These are phyloP conservation scores for Lepus townsendii DNA, from an alignment of 2,797 vertebrate genomes.

Conservation along the genomic window DNA sequence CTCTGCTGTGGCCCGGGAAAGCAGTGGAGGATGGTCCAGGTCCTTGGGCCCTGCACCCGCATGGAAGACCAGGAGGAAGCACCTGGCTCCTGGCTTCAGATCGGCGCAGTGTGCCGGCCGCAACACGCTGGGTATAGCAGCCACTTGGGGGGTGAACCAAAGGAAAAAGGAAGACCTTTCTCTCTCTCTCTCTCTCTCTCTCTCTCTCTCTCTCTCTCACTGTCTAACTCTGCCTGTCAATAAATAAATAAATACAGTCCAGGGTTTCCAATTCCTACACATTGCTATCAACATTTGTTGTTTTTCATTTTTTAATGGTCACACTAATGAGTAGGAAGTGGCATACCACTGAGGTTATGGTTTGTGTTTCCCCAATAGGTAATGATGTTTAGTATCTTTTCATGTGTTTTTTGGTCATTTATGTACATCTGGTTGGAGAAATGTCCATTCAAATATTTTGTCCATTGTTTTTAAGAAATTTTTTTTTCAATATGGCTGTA, in stretches of 20 bases:
- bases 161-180: too few species aligned
- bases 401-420: background rate
- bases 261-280: background rate
- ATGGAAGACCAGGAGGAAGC: too few species aligned
- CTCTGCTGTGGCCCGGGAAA: too few species aligned
- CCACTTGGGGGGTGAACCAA: too few species aligned
- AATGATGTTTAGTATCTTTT: background rate
- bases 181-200: too few species aligned
- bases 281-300: background rate
- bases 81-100: too few species aligned
- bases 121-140: too few species aligned
- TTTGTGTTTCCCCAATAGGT: background rate
- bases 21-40: too few species aligned
- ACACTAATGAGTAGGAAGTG: background rate
- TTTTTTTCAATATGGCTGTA: background rate
- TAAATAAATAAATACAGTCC: background rate
- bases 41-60: too few species aligned
- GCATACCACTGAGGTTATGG: background rate
- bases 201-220: too few species aligned
- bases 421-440: background rate
- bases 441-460: background rate
- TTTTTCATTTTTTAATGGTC: background rate
- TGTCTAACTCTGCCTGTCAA: too few species aligned
- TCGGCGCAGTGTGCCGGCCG: rapidly evolving
- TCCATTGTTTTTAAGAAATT: background rate